phyloP scores from a whole-genome alignment of 2,113 vertebrate genomes.

The Carassius gibelio region DNA sequence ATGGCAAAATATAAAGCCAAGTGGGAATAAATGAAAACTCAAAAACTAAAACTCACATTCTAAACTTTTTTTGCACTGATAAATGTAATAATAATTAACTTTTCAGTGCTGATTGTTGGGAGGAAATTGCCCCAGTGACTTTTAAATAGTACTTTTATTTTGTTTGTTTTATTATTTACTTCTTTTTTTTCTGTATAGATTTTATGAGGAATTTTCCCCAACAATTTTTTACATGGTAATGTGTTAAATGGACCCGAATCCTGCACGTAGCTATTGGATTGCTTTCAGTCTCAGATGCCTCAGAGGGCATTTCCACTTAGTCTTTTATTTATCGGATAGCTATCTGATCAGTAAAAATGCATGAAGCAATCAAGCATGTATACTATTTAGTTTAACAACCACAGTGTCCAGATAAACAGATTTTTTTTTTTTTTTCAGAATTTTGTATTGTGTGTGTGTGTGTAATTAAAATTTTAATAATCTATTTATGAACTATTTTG shows the following conservation, averaged over 20 bases:
- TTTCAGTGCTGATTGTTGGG: too few relatives aligned
- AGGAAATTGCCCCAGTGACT: too few relatives aligned
- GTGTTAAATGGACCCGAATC: neutral
- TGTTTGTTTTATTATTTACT: neutral
- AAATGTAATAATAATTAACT: too few relatives aligned
- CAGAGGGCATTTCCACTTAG: neutral
- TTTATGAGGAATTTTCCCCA: neutral
- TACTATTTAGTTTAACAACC: neutral
- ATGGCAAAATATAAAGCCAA: neutral
- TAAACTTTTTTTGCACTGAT: neutral
- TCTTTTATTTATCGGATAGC: neutral
- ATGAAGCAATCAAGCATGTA: slow-evolving; percentile 1
- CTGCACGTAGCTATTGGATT: neutral
- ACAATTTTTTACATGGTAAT: neutral
- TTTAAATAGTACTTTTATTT: neutral
- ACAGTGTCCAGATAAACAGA: neutral
- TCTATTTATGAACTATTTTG: neutral
- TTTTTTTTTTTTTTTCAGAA: too few relatives aligned
- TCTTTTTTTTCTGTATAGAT: too few relatives aligned
- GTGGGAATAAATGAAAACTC: neutral
- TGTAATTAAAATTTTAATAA: too few relatives aligned
- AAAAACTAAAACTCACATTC: neutral
- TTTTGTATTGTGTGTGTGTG: too few relatives aligned
- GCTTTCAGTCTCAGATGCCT: slow-evolving; percentile 8
- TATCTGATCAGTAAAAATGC: slow-evolving; percentile 12